Evolutionary conservation across 2,113 vertebrate species (phyloP).

Genomic region (Phrynosoma blainvillii): DNA sequence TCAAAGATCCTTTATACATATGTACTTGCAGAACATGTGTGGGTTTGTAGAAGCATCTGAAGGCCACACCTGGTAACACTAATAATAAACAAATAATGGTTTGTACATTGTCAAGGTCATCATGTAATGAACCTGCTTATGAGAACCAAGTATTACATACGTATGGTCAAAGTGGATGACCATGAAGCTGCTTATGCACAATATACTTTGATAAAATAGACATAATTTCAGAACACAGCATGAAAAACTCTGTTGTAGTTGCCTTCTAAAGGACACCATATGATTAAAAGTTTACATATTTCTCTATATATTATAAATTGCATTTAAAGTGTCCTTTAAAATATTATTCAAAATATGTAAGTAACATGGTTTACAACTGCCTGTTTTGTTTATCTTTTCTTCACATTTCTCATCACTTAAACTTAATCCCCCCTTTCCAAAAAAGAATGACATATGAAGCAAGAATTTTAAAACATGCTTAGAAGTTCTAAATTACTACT

Average conservation of each 20-base stretch:
- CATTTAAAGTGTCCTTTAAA: neutral
- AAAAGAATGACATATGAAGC: conserved; percentile 31
- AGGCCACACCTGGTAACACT: neutral
- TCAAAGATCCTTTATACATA: too few relatives aligned
- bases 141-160: neutral
- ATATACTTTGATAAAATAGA: neutral
- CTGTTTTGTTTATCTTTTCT: neutral
- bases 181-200: neutral
- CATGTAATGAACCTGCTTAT: neutral
- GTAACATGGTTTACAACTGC: neutral
- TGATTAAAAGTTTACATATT: neutral
- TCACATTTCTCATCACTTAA: conserved; percentile 9
- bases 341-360: neutral
- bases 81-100: neutral
- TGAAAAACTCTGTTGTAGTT: neutral
- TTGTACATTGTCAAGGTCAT: neutral
- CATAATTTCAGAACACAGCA: neutral
- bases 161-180: neutral
- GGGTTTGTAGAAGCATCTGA: too few relatives aligned
- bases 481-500: conserved; percentile 8
- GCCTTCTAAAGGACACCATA: neutral
- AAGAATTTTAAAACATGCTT: conserved; percentile 27
- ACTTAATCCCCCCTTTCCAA: conserved; percentile 2
- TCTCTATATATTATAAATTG: neutral
- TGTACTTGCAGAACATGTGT: too few relatives aligned